A percentile compares a stretch with the other conserved stretches of the same genome.
These are phyloP conservation scores for Spodoptera picta DNA, from an alignment of 2,888 invertebrate genomes.

Conservation along the genomic window DNA sequence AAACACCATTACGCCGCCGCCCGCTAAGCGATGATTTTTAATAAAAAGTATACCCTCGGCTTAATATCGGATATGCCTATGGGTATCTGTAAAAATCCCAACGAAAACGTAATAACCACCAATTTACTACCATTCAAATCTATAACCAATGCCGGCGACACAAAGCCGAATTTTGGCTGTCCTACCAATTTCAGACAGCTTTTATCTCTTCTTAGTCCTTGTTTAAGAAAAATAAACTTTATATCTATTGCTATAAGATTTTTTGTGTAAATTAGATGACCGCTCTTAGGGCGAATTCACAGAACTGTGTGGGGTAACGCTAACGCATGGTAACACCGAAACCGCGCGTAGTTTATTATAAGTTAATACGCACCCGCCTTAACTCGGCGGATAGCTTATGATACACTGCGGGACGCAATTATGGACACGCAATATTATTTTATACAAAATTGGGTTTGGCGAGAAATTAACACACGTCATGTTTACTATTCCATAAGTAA, in stretches of 20 bases:
- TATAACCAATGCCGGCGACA: rapidly evolving
- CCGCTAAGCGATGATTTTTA: constrained; percentile 83
- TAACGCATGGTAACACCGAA: constrained; percentile 74
- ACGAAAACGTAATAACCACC: constrained; percentile 20
- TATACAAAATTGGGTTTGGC: constrained; percentile 5
- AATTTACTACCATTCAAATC: constrained; percentile 5
- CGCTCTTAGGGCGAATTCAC: constrained; percentile 55
- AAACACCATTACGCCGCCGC: constrained; percentile 63
- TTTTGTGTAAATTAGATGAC: constrained; percentile 12
- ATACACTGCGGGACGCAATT: constrained; percentile 62
- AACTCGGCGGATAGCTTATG: constrained; percentile 64
- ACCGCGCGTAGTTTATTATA: constrained; percentile 85
- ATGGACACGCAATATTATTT: constrained; percentile 30
- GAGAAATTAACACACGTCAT: constrained; percentile 3
- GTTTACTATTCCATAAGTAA: no score
- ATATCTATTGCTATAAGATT: not conserved
- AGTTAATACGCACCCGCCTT: constrained; percentile 85
- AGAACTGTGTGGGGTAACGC: constrained; percentile 60
- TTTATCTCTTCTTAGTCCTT: no score
- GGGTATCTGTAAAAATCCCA: constrained; percentile 56
- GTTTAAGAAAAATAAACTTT: constrained; percentile 22
- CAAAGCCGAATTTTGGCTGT: constrained; percentile 17
- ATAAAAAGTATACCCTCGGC: constrained; percentile 79
- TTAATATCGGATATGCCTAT: constrained; percentile 78
- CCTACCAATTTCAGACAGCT: not conserved